Conservation (phyloP, 2,888 invertebrate species). For the Amorpha juglandis region DNA sequence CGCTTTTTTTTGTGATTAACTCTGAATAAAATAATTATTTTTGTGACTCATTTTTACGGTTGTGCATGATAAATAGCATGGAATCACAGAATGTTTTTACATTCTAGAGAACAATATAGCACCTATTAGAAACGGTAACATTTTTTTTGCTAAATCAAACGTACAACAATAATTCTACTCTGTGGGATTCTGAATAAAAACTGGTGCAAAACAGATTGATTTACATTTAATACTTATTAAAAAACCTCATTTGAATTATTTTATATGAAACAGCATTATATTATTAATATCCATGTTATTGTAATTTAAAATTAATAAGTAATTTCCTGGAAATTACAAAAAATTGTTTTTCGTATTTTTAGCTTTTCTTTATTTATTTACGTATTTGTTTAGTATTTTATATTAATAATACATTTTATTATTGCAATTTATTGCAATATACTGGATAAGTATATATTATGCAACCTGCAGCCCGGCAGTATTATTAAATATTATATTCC, state of each 20-base stretch:
- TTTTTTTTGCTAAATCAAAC: slow-evolving; percentile 9
- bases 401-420: too few relatives aligned
- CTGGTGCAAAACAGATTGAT: not conserved
- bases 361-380: not conserved
- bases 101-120: not conserved
- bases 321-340: not conserved
- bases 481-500: too few relatives aligned
- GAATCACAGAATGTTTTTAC: slow-evolving; percentile 12
- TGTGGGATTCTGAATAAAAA: slow-evolving; percentile 7
- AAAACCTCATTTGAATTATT: slow-evolving; percentile 2
- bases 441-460: too few relatives aligned
- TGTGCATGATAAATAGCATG: slow-evolving; percentile 14
- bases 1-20: slow-evolving; percentile 3
- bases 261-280: slow-evolving; percentile 2
- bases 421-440: too few relatives aligned
- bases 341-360: not conserved
- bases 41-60: slow-evolving; percentile 10
- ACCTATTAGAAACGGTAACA: slow-evolving; percentile 15
- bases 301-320: too few relatives aligned
- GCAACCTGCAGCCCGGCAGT: too few relatives aligned
- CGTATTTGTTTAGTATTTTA: too few relatives aligned
- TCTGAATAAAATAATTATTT: slow-evolving; percentile 9
- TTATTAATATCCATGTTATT: not conserved
- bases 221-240: slow-evolving; percentile 15
- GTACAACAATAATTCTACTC: slow-evolving; percentile 9